Percentiles rank a stretch among this genome's conserved stretches.
phyloP scores from a whole-genome alignment of 2,888 invertebrate species.

The Chirona hameri region DNA sequence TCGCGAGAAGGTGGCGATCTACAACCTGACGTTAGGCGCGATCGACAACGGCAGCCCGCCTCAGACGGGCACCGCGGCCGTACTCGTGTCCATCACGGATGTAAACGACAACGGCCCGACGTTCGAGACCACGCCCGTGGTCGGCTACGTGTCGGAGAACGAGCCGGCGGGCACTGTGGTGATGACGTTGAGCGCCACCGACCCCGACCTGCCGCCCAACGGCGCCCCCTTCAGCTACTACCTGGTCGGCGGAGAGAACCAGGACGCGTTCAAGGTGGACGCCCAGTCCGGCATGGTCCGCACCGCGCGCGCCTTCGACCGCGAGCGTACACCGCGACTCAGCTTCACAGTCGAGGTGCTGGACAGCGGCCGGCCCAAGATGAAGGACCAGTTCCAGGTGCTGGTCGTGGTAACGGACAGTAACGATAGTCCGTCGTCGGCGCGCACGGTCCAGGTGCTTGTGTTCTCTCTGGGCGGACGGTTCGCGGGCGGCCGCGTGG shows the following conservation, averaged over 20 bases:
- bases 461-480: constrained; percentile 56
- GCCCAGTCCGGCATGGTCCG: constrained; percentile 73
- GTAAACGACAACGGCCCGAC: constrained; percentile 91
- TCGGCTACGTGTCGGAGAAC: constrained; percentile 80
- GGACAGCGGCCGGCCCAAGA: constrained; percentile 79
- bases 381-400: constrained; percentile 75
- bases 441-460: constrained; percentile 74
- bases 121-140: constrained; percentile 66
- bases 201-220: constrained; percentile 84
- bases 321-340: constrained; percentile 72
- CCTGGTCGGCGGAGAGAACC: constrained; percentile 72
- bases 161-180: constrained; percentile 78
- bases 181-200: constrained; percentile 78
- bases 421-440: constrained; percentile 84
- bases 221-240: constrained; percentile 83
- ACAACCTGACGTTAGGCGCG: constrained; percentile 75
- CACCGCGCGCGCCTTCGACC: constrained; percentile 73
- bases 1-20: constrained; percentile 70
- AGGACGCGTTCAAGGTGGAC: constrained; percentile 70
- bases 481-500: constrained; percentile 76
- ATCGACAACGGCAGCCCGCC: constrained; percentile 85
- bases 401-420: constrained; percentile 74
- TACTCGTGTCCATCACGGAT: constrained; percentile 74
- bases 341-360: constrained; percentile 76
- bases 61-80: constrained; percentile 83